Evolutionary conservation across 1,140 invertebrate species (phyloP), one percentile per base, ranked within the genome.

Genomic region (Araneus ventricosus): DNA sequence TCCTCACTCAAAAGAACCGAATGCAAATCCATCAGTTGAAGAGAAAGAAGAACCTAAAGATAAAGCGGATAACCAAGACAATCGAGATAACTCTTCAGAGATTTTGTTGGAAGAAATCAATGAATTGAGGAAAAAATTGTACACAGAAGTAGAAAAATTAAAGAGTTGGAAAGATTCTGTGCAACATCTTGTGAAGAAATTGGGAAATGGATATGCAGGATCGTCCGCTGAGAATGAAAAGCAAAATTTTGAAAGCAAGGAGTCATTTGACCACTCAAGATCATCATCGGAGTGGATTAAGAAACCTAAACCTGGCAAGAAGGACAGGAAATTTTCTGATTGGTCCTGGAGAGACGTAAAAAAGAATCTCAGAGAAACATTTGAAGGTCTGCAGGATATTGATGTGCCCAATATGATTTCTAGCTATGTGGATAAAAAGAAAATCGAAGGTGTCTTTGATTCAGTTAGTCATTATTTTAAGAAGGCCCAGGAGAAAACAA

Each of bases 351-450:
- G 80, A 61, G 57, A 61, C 20, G 8, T 91, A 27, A 84, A 85
- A 67, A 52, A 84, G 14, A 84, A 91, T 30, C 14, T 91, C 52
- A 70, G 30, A 30, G 90, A 37, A 7, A 59, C 79, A 39, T 8
- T 91, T 20, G n/a, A 91, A 34, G 37, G 4, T 80, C 22, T 90
- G 30, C 88, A 41, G n/a, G 22, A 89, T 8, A 75, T 89, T 10
- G 75, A 84, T 91, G 45, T 91, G n/a, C 63, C 90, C 63, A 80
- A 91, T 34, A 61, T 91, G 79, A 22, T 91, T 30, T 67, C 79
- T 37, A 84, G 85, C 8, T 91, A 91, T 67, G 45, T 80, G 14
- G 52, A 85, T 52, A 91, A 91, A 45, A 63, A 85, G 37, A 84
- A 63, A 63, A 57, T 91, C 3, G 61, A 91, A 67, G 59, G 45